Evolutionary conservation across 2,113 vertebrate genomes (phyloP).

Genomic region (Hyla sarda): DNA sequence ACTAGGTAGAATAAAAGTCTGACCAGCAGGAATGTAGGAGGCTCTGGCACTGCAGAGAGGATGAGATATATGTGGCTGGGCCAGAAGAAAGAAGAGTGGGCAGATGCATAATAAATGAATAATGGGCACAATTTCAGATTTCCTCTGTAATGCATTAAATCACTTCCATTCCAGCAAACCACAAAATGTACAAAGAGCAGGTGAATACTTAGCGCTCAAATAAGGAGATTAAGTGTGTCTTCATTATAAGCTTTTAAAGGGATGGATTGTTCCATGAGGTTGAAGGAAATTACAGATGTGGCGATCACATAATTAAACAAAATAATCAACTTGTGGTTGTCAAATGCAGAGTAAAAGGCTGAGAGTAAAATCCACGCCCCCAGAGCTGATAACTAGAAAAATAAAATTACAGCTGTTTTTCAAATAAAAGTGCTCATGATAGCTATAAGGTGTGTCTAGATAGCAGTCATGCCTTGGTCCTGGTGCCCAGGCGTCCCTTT

Average conservation of each 20-base stretch:
- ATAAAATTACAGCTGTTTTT: no score
- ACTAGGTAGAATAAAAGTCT: slow-evolving; percentile 43
- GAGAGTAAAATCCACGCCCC: not conserved
- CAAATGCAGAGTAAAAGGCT: slow-evolving; percentile 7
- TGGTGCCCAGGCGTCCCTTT: no score
- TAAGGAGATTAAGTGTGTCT: slow-evolving; percentile 29
- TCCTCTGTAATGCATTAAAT: slow-evolving; percentile 19
- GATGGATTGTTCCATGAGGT: slow-evolving; percentile 25
- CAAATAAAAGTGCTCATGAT: no score
- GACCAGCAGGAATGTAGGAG: slow-evolving; percentile 43
- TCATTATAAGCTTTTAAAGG: slow-evolving; percentile 18
- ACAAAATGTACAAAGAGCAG: not conserved
- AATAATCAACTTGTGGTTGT: slow-evolving; percentile 28
- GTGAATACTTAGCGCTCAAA: slow-evolving; percentile 12
- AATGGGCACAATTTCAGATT: slow-evolving; percentile 34
- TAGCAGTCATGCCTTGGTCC: no score
- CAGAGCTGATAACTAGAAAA: not conserved
- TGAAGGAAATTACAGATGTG: slow-evolving; percentile 5
- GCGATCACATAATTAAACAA: slow-evolving; percentile 23
- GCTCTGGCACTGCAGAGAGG: not conserved
- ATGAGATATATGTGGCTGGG: not conserved
- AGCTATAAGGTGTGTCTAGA: no score
- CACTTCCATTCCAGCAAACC: slow-evolving; percentile 4
- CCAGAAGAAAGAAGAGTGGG: slow-evolving; percentile 36
- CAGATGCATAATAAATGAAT: slow-evolving; percentile 36